Evolutionary conservation across 2,888 invertebrate genomes (phyloP).

Genomic region (Aradus depressus): DNA sequence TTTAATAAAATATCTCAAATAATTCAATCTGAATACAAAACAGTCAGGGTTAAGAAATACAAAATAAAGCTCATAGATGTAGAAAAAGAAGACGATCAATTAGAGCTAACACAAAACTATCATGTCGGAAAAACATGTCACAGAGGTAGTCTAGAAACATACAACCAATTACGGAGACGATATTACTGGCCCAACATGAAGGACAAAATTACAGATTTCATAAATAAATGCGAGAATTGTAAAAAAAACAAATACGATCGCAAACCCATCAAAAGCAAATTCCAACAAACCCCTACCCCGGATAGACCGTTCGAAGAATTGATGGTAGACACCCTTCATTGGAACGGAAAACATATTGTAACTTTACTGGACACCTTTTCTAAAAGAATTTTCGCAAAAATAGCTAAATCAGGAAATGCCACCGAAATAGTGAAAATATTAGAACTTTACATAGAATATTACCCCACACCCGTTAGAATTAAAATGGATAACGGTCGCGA

Average conservation of each 20-base stretch:
- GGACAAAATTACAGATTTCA: not conserved
- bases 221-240: conserved; percentile 15
- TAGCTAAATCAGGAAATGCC: too few relatives aligned
- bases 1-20: not conserved
- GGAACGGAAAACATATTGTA: too few relatives aligned
- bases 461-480: too few relatives aligned
- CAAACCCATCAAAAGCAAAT: conserved; percentile 7
- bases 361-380: too few relatives aligned
- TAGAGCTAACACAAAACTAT: conserved; percentile 5
- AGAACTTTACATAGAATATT: too few relatives aligned
- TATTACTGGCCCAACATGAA: conserved; percentile 19
- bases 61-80: conserved; percentile 7
- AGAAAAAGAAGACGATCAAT: not conserved
- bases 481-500: too few relatives aligned
- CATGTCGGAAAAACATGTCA: conserved; percentile 3
- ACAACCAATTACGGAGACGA: conserved; percentile 11
- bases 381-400: too few relatives aligned
- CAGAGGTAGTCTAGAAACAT: conserved; percentile 16
- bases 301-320: not conserved
- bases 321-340: too few relatives aligned
- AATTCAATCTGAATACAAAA: not conserved
- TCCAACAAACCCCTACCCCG: not conserved
- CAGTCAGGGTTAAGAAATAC: conserved; percentile 9
- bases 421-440: too few relatives aligned
- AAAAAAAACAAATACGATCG: conserved; percentile 10